Evolutionary conservation across 2,888 invertebrate genomes (phyloP), one percentile per base, ranked within the genome.

Genomic region (Drosophila colorata): DNA sequence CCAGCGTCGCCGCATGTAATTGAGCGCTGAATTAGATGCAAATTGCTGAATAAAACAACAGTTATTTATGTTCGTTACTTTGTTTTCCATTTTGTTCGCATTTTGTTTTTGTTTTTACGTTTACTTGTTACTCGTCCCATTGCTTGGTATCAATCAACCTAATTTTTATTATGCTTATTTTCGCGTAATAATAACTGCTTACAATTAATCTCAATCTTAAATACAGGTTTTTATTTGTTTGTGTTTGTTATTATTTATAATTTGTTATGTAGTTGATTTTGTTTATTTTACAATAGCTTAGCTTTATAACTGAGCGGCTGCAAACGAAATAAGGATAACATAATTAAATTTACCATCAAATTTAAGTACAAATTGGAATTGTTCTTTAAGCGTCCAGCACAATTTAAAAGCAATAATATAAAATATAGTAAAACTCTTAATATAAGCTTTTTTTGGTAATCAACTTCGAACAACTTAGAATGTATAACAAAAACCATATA

Each of bases 21-120:
- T 73, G 86, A 86, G 77, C 72, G 83, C 59, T 66, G 70, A 81
- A 83, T 84, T 83, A 79, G 83, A 86, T 84, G 86, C 75, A 84
- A 84, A 84, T 83, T 80, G 82, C 70, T 75, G 60, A 84, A 80
- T 80, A 80, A 84, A 84, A 80, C 80, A 84, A 78, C 82, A 69
- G 80, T 84, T 84, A 86, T 84, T 86, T 86, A 84, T 81, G 75
- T 74, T 79, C 69, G 69, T 72, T 74, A 71, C 59, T 61, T 74
- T 69, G 61, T 78, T 78, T 65, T 52, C 31, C 67, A 53, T 60
- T 73, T 73, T 68, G 68, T 53, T 70, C 13, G 63, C 69, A 55
- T 47, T 78, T 67, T 63, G 48, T 57, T 63, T 64, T 57, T 28
- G 33, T 4, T n/a, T 25, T 43, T 18, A 25, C 16, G 9, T 38